phyloP scores from a whole-genome alignment of 2,797 vertebrate species.

The Gadopsis bispinosus region DNA sequence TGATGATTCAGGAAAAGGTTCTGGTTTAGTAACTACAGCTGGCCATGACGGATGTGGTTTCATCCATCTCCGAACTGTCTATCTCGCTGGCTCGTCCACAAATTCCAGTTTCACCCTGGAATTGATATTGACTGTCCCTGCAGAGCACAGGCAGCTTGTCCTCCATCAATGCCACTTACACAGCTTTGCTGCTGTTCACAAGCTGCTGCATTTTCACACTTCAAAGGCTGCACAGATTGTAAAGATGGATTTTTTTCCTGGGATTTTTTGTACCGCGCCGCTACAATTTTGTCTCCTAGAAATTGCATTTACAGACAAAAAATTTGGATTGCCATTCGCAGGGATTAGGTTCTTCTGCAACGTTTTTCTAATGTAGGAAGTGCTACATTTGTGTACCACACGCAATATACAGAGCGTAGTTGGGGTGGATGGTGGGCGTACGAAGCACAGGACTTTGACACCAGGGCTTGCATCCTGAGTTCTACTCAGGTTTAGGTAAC shows the following conservation, averaged over 20 bases:
- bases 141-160: constrained; percentile 30
- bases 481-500: neutral
- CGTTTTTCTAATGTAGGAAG: neutral
- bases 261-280: neutral
- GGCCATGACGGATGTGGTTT: constrained; percentile 58
- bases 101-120: constrained; percentile 60
- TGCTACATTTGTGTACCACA: neutral
- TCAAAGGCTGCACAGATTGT: constrained; percentile 4
- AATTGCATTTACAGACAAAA: neutral
- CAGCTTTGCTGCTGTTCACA: constrained; percentile 16
- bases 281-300: neutral
- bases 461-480: neutral
- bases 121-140: constrained; percentile 57
- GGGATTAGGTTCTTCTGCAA: neutral
- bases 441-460: constrained; percentile 1
- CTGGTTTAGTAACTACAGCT: constrained; percentile 41
- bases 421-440: accelerated
- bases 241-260: neutral
- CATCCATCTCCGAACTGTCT: constrained; percentile 45
- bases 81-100: constrained; percentile 39
- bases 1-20: constrained; percentile 54
- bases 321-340: constrained; percentile 5
- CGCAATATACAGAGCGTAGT: neutral
- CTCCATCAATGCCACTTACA: constrained; percentile 55
- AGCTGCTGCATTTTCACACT: constrained; percentile 19